Percentiles rank a stretch among this genome's conserved stretches.
phyloP scores from a whole-genome alignment of 2,888 invertebrate genomes.

The Xestia rhomboidea region DNA sequence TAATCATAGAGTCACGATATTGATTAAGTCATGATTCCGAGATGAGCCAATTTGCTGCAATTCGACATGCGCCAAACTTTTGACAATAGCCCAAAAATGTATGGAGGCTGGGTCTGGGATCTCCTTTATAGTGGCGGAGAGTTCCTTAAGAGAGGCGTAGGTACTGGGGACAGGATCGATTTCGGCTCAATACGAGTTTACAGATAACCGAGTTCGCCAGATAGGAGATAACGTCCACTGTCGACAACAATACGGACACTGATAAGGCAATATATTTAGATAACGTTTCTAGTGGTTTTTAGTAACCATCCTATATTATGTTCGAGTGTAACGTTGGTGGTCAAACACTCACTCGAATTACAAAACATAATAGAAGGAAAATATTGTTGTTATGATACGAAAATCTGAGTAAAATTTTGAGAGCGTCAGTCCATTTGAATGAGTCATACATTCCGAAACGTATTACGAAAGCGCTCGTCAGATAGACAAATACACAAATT shows the following conservation, averaged over 20 bases:
- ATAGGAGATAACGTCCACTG: constrained; percentile 79
- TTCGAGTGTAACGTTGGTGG: constrained; percentile 8
- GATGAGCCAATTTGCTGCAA: not conserved
- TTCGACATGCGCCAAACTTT: not conserved
- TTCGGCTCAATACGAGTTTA: constrained; percentile 56
- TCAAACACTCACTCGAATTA: constrained; percentile 7
- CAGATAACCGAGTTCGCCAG: constrained; percentile 70
- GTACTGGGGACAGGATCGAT: constrained; percentile 59
- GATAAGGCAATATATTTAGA: constrained; percentile 66
- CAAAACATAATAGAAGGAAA: constrained; percentile 20
- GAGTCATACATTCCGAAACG: constrained; percentile 56
- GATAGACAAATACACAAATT: constrained; percentile 50
- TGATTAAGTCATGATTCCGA: constrained; percentile 1
- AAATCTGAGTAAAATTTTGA: constrained; percentile 15
- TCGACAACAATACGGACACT: constrained; percentile 78
- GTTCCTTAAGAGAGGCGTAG: constrained; percentile 10
- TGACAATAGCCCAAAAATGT: no score
- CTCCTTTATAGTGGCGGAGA: not conserved
- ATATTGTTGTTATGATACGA: constrained; percentile 10
- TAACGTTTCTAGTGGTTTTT: constrained; percentile 66
- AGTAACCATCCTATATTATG: constrained; percentile 39
- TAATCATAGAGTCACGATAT: not conserved
- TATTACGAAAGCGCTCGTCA: constrained; percentile 37
- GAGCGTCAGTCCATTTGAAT: constrained; percentile 35
- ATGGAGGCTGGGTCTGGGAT: no score